phyloP scores from a whole-genome alignment of 2,113 vertebrate genomes.

The Desmodus rotundus region DNA sequence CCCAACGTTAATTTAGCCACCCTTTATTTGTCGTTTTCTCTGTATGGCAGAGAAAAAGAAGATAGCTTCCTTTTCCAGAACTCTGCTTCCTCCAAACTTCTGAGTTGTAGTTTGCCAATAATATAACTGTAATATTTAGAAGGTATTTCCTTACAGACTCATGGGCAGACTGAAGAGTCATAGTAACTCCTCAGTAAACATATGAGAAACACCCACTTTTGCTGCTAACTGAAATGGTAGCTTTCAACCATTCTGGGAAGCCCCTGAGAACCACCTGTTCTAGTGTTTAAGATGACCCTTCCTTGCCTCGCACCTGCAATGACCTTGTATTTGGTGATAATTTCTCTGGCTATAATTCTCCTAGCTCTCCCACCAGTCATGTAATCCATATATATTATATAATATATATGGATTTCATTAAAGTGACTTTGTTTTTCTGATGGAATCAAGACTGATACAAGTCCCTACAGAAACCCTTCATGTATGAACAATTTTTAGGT shows the following conservation, averaged over 20 bases:
- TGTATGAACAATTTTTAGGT: neutral
- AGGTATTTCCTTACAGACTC: neutral
- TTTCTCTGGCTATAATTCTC: neutral
- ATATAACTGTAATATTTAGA: neutral
- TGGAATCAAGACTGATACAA: neutral
- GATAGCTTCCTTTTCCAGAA: neutral
- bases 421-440: neutral
- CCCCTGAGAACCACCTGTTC: neutral
- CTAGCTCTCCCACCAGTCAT: neutral
- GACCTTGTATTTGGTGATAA: neutral
- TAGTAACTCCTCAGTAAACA: neutral
- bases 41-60: neutral
- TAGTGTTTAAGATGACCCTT: neutral
- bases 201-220: neutral
- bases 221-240: neutral
- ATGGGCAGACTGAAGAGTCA: neutral
- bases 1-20: neutral
- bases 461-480: neutral
- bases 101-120: neutral
- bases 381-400: neutral
- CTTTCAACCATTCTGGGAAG: neutral
- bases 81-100: neutral
- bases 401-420: neutral
- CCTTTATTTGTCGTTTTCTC: neutral
- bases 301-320: neutral